A percentile compares a stretch with the other conserved stretches of the same genome.
These are phyloP conservation scores for Trichogramma pretiosum DNA, from an alignment of 1,140 invertebrate species.

Conservation along the genomic window DNA sequence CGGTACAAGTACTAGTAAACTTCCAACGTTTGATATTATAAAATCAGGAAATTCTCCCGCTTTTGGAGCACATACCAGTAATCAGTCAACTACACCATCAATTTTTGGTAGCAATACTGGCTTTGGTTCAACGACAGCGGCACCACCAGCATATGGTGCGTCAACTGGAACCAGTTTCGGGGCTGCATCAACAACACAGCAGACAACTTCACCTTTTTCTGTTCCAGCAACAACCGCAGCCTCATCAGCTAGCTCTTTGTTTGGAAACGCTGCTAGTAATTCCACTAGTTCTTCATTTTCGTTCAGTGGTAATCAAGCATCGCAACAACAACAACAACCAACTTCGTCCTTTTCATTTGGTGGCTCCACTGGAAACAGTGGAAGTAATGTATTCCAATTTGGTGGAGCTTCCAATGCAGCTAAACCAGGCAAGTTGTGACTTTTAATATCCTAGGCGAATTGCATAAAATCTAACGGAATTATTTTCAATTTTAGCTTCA, in stretches of 20 bases:
- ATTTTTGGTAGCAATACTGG: too few relatives aligned
- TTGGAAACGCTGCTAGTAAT: background rate
- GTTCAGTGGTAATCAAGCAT: constrained; percentile 20
- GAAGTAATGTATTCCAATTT: constrained; percentile 33
- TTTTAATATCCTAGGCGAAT: too few relatives aligned
- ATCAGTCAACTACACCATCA: background rate
- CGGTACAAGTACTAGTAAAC: constrained; percentile 1
- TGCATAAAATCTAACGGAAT: constrained; percentile 6
- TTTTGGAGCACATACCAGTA: too few relatives aligned
- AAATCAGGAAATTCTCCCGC: background rate
- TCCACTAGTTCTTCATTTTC: constrained; percentile 10
- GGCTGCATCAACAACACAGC: constrained; percentile 4
- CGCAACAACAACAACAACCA: constrained; percentile 9
- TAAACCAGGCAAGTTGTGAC: constrained; percentile 27
- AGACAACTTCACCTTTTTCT: constrained; percentile 3
- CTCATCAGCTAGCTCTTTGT: background rate
- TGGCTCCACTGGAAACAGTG: constrained; percentile 12
- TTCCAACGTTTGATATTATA: constrained; percentile 14
- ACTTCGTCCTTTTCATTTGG: constrained; percentile 22
- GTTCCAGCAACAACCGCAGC: background rate
- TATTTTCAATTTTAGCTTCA: constrained; percentile 14
- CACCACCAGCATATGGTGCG: constrained; percentile 21
- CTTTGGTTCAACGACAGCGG: constrained; percentile 1
- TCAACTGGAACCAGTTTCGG: constrained; percentile 10
- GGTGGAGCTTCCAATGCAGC: constrained; percentile 18